phyloP scores from a whole-genome alignment of 2,113 vertebrate species.

The Lagopus muta region DNA sequence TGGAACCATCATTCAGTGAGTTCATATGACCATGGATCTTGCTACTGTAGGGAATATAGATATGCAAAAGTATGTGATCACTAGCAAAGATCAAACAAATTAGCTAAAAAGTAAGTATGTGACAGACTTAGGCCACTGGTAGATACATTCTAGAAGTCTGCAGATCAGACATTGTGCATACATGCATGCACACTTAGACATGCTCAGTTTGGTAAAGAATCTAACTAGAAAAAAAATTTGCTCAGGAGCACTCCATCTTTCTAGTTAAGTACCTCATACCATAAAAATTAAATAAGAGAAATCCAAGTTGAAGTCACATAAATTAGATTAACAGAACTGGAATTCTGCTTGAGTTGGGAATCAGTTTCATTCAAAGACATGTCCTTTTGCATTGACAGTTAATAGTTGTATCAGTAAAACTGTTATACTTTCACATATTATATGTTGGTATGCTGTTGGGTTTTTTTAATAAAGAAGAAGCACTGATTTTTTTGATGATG shows the following conservation, averaged over 20 bases:
- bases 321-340: neutral
- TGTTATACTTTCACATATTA: neutral
- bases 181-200: neutral
- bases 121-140: neutral
- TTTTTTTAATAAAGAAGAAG: neutral
- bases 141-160: neutral
- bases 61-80: neutral
- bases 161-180: neutral
- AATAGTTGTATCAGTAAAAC: neutral
- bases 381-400: neutral
- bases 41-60: neutral
- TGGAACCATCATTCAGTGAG: neutral
- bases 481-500: neutral
- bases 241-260: neutral
- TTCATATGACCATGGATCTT: rapidly evolving
- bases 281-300: neutral
- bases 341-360: neutral
- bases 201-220: neutral
- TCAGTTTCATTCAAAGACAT: neutral
- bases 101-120: neutral
- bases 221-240: neutral
- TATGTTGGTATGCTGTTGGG: too few relatives aligned
- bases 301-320: neutral
- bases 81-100: neutral
- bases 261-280: neutral